Conservation (phyloP, 2,113 vertebrate genomes). For the Meleagris gallopavo region DNA sequence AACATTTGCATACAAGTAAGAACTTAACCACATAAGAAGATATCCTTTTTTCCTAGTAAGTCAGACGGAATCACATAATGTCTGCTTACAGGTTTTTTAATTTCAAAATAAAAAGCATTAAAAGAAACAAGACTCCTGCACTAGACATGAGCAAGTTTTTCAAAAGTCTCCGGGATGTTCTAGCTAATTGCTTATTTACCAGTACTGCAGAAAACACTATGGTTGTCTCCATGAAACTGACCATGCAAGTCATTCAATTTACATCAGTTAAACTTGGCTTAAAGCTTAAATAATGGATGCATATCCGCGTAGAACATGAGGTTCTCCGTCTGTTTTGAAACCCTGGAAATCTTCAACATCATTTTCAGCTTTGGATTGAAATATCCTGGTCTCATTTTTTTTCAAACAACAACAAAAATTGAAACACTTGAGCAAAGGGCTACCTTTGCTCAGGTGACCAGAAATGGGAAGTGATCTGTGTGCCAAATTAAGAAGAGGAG, state of each 20-base stretch:
- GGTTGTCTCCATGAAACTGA: neutral
- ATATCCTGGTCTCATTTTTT: neutral
- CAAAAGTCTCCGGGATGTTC: neutral
- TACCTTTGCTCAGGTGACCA: neutral
- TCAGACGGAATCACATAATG: neutral
- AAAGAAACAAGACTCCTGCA: neutral
- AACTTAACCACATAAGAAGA: neutral
- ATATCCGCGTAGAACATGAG: neutral
- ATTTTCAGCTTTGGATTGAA: neutral
- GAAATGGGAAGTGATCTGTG: neutral
- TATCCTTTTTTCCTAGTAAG: neutral
- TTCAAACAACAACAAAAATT: neutral
- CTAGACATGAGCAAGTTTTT: neutral
- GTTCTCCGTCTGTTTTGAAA: neutral
- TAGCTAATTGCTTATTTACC: neutral
- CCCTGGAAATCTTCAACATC: neutral
- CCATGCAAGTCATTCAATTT: neutral
- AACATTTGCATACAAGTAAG: neutral
- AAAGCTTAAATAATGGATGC: neutral
- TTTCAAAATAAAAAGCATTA: neutral
- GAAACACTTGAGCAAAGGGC: neutral
- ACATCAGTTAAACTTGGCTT: neutral
- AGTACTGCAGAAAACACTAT: neutral
- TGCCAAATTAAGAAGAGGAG: fast-evolving
- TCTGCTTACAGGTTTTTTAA: neutral